Conservation (phyloP, 2,888 invertebrate species). For the Polia nebulosa region DNA sequence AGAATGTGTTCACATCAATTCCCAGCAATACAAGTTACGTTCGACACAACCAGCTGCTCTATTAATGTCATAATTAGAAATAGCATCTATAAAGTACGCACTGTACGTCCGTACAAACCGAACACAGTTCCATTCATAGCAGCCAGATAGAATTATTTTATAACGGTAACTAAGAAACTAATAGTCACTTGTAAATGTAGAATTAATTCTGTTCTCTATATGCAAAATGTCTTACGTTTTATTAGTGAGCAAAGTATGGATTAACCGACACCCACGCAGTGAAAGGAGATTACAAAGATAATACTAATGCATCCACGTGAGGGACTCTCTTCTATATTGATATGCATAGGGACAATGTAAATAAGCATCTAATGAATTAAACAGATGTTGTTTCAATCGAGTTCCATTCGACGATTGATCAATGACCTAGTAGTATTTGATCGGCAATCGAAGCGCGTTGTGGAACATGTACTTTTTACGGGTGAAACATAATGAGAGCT, state of each 20-base stretch:
- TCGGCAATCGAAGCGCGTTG: constrained; percentile 27
- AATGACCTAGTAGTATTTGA: constrained; percentile 30
- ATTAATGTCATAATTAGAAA: constrained; percentile 64
- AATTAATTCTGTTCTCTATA: constrained; percentile 62
- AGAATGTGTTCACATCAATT: constrained; percentile 54
- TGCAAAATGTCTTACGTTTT: constrained; percentile 56
- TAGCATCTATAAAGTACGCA: constrained; percentile 50
- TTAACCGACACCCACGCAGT: constrained; percentile 67
- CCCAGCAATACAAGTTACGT: constrained; percentile 29
- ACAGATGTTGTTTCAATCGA: constrained; percentile 49
- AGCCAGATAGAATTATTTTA: constrained; percentile 41
- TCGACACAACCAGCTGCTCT: constrained; percentile 37
- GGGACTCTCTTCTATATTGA: constrained; percentile 40
- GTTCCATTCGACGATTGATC: constrained; percentile 43
- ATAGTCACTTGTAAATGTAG: constrained; percentile 43
- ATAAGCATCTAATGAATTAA: constrained; percentile 44
- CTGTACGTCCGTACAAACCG: constrained; percentile 24
- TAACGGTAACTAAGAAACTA: constrained; percentile 50
- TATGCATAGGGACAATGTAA: constrained; percentile 48
- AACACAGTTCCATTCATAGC: constrained; percentile 54
- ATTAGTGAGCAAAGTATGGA: constrained; percentile 61
- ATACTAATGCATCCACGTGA: constrained; percentile 50
- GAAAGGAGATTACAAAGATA: constrained; percentile 50
- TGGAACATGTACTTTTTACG: background rate
- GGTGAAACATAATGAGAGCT: constrained; percentile 7